Evolutionary conservation across 2,113 vertebrate species (phyloP), one percentile per base, ranked within the genome.

Genomic region (Cochlearius cochlearius): DNA sequence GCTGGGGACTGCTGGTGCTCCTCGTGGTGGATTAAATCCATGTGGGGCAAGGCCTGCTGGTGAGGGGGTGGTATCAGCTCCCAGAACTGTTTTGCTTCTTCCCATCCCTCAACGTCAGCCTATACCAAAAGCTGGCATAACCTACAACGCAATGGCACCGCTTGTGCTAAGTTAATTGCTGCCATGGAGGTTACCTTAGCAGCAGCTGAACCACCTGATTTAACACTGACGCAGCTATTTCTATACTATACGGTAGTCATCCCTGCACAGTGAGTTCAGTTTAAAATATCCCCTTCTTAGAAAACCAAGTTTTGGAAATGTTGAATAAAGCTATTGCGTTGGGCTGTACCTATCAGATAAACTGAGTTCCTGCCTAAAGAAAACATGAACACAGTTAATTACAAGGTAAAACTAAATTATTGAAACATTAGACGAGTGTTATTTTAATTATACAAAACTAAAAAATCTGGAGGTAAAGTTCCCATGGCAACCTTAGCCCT

Each of bases 401-500:
- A 68, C 15, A 79, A 75, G 32, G 32, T 59, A 76, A 85, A 95
- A 45, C 4, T 38, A 83, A 95, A 84, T 85, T 43, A 79, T 62
- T 92, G 26, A 64, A 80, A 62, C 34, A 25, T 58, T 71, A 15
- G 29, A 20, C 7, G 81, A 74, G 38, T 78, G 16, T 82, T 90
- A 66, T 82, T 96, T 90, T 87, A 91, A 69, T 95, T 88, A 59
- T n/a, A 88, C 15, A 63, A 92, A 82, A 15, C 34, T 6, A 49
- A 91, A 96, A 96, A 88, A 36, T 81, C 72, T 94, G 68, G 39
- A 87, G 18, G 53, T 83, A 72, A 87, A 25, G 63, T 91, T 96
- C 59, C 90, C 73, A 85, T 94, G 86, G 68, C 91, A 92, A 92
- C 78, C 73, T 83, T 79, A 74, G 39, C 36, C 86, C 60, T 67